Evolutionary conservation across 2,797 vertebrate genomes (phyloP).

Genomic region (Tamandua tetradactyla): DNA sequence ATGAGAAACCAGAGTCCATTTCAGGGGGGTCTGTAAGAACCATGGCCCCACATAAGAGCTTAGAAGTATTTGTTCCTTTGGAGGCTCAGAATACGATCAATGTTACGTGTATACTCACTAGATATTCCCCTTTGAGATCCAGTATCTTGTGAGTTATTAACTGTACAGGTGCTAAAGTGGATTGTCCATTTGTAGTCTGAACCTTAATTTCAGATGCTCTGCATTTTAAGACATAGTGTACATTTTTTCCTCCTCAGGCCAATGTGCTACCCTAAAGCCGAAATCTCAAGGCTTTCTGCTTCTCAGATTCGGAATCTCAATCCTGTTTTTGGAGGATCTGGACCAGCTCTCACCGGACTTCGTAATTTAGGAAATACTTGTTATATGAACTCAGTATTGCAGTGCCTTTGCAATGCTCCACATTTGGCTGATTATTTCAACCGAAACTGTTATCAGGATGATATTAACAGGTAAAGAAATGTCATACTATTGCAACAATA

Average conservation of each 20-base stretch:
- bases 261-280: constrained; percentile 90
- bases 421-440: constrained; percentile 96
- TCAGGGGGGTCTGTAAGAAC: neutral
- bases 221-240: neutral
- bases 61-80: neutral
- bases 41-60: neutral
- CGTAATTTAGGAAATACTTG: constrained; percentile 98
- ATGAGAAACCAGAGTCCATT: neutral
- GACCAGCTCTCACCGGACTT: constrained; percentile 95
- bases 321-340: constrained; percentile 94
- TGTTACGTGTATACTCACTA: neutral
- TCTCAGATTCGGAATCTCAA: constrained; percentile 97
- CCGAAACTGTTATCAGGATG: constrained; percentile 93
- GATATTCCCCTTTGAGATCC: neutral
- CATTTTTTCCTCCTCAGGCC: constrained; percentile 79
- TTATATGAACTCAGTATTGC: constrained; percentile 99
- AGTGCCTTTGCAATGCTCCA: constrained; percentile 96
- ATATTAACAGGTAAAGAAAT: constrained; percentile 94
- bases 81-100: neutral
- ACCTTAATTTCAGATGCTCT: neutral
- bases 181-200: neutral
- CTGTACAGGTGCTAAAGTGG: neutral
- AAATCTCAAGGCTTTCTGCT: constrained; percentile 94
- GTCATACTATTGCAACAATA: neutral
- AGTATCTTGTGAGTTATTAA: neutral